These are phyloP conservation scores for Potorous gilbertii DNA, from an alignment of 2,797 vertebrate genomes.

Conservation along the genomic window DNA sequence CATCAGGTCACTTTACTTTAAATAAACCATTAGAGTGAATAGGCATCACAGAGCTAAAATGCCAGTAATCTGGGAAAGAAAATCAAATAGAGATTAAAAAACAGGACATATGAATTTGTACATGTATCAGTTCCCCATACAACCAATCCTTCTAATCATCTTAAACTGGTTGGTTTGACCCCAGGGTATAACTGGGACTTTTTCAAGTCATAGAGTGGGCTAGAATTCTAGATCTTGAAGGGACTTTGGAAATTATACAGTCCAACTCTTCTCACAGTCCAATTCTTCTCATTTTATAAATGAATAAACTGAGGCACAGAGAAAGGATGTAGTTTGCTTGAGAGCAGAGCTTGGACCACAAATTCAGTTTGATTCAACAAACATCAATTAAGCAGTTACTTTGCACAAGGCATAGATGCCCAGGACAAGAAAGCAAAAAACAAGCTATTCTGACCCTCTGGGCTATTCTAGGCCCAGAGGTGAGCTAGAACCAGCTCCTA, in stretches of 20 bases:
- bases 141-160: background rate
- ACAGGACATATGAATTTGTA: background rate
- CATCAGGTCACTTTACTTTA: background rate
- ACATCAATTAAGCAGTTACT: background rate
- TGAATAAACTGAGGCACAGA: background rate
- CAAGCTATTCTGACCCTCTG: background rate
- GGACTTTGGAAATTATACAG: background rate
- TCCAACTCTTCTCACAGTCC: background rate
- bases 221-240: background rate
- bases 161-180: background rate
- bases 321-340: background rate
- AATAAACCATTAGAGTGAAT: background rate
- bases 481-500: background rate
- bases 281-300: background rate
- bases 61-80: conserved; percentile 33
- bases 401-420: background rate
- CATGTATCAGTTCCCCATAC: background rate
- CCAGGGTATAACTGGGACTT: background rate
- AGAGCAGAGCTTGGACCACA: background rate
- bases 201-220: background rate
- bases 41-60: background rate
- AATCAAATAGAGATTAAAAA: background rate
- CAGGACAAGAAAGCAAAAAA: background rate
- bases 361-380: background rate
- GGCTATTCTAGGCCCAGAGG: background rate